phyloP scores from a whole-genome alignment of 2,888 invertebrate genomes.

The Luffia ferchaultella region DNA sequence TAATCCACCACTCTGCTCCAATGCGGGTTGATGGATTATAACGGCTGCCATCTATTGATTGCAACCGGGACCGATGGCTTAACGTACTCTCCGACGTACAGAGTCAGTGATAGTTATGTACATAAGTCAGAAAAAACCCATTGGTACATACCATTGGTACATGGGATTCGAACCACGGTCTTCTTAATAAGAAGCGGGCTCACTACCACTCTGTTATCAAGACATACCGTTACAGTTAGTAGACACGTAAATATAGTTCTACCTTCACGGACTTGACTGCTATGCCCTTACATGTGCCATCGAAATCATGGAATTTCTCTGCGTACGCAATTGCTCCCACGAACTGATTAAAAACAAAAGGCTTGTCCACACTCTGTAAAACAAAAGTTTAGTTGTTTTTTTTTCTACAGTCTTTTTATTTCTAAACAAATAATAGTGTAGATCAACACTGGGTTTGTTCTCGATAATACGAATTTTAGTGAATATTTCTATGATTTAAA shows the following conservation, averaged over 20 bases:
- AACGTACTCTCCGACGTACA: background rate
- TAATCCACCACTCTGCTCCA: too few relatives aligned
- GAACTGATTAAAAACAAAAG: constrained; percentile 29
- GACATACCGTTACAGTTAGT: too few relatives aligned
- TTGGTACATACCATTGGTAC: background rate
- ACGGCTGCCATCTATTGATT: too few relatives aligned
- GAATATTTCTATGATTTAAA: background rate
- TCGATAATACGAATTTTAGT: background rate
- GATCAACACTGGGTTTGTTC: too few relatives aligned
- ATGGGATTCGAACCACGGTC: background rate
- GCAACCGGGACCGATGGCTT: too few relatives aligned
- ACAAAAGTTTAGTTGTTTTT: background rate
- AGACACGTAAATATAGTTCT: too few relatives aligned
- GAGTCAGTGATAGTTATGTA: background rate
- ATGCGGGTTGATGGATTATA: too few relatives aligned
- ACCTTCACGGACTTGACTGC: constrained; percentile 28
- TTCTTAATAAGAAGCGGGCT: background rate
- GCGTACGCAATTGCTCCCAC: constrained; percentile 36
- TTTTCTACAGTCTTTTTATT: background rate
- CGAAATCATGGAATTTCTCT: constrained; percentile 24
- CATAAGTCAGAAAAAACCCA: background rate
- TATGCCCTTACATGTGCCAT: constrained; percentile 31
- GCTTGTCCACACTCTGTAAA: constrained; percentile 17
- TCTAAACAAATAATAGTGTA: background rate
- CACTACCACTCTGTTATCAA: too few relatives aligned